Evolutionary conservation across 1,140 invertebrate species (phyloP), one percentile per base, ranked within the genome.

Genomic region (Psilanteris sp.): DNA sequence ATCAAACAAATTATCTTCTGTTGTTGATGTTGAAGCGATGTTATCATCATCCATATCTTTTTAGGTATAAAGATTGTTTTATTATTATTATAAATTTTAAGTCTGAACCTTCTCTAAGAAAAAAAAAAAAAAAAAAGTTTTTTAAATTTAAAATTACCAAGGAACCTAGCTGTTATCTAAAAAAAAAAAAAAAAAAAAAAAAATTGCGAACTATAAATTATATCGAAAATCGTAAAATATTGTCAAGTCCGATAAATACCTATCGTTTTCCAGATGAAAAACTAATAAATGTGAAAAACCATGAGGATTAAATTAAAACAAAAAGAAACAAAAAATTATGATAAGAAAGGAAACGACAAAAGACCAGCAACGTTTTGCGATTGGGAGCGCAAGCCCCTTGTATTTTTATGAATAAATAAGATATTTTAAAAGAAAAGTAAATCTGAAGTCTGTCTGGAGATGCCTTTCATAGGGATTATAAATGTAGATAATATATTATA

Each of bases 321-420:
- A 39, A 48, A 48, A 5, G 8, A 62, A 48, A 6, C 6, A 50
- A 48, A 15, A 14, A 41, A 3, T n/a, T 44, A 39, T 27, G 50
- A 68, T 29, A 41, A 46, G 11, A 24, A 66, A 54, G 8, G 64
- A 61, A 64, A 62, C 46, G 34, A 62, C 46, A 61, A 68, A 74
- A 72, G 36, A 57, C 44, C 37, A 68, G 72, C 66, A 77, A 67
- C 62, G 66, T 81, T 76, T 68, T 71, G 61, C 78, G 77, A 70
- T 72, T 50, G 77, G 79, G 80, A 83, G 83, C 83, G 75, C 67
- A 79, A 84, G 80, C 81, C 84, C 83, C 80, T 82, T 87, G 85
- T 88, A 88, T 88, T 88, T 88, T 88, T 88, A 87, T 88, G 87
- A 87, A 87, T 88, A 87, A 88, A 88, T 87, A 88, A 87, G 81